These are phyloP conservation scores for Mystacides longicornis DNA, from an alignment of 2,888 invertebrate genomes.

Conservation along the genomic window DNA sequence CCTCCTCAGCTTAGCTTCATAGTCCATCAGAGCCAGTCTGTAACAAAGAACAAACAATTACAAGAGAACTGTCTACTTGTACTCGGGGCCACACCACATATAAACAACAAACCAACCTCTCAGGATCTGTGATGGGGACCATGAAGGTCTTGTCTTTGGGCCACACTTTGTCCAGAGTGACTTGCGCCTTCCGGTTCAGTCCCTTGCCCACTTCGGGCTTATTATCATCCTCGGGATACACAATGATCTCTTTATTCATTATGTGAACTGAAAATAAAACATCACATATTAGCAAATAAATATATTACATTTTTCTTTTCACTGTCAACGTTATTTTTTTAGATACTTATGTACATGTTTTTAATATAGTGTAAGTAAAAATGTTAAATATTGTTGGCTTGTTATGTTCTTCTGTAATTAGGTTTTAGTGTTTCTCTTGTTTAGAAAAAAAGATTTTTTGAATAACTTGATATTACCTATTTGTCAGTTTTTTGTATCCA, in stretches of 20 bases:
- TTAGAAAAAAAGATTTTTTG: no score
- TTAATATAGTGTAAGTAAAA: no score
- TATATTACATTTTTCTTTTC: no score
- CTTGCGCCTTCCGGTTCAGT: slow-evolving; percentile 84
- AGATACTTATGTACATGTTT: no score
- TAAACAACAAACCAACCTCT: slow-evolving; percentile 39
- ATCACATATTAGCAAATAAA: no score
- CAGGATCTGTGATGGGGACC: slow-evolving; percentile 70
- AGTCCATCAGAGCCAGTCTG: slow-evolving; percentile 70
- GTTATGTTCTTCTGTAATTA: no score
- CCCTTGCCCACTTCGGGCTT: slow-evolving; percentile 86
- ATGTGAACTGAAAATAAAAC: slow-evolving; percentile 64
- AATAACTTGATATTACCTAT: no score
- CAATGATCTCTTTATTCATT: slow-evolving; percentile 86
- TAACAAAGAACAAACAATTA: background rate
- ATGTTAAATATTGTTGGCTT: no score
- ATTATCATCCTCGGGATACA: slow-evolving; percentile 84
- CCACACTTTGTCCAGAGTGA: slow-evolving; percentile 91
- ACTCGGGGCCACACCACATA: background rate
- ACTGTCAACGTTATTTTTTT: no score
- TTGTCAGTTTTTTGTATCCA: no score
- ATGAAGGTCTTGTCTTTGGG: slow-evolving; percentile 80
- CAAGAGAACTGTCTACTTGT: background rate
- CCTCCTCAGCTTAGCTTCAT: slow-evolving; percentile 74
- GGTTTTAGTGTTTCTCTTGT: no score